Base-by-base conservation (phyloP, 1,140 invertebrate genomes). In the Drosophila serrata region DNA sequence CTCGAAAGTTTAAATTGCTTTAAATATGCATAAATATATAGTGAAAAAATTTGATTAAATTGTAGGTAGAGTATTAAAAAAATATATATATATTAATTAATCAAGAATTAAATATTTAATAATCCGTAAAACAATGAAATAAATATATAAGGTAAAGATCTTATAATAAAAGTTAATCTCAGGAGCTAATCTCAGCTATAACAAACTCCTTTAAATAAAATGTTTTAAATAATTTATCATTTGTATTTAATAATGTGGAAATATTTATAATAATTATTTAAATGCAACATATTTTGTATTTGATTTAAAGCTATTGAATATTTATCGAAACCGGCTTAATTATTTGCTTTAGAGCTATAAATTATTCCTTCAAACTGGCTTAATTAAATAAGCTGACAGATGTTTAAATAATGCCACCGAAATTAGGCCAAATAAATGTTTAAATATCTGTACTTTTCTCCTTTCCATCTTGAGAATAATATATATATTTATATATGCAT, bases 11-110 rank as follows among this genome's bases (percentile, higher is more conserved):
- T 2, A 19, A 33, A 3, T 1, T 31, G 3, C 11, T 15, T 35
- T 33, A 13, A 15, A 51, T 33, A 13, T 13, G 17, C 6, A 19
- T 13, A 51, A 19, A 13, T 13, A 8, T 27, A 5, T 4, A 8
- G 0, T 3, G 12, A 3, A 24, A 13, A 7, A 24, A 15, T 24
- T 15, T 24, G 3, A 15, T n/a, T n/a, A n/a, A 27, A 15, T 8
- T n/a, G 1, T 9, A 9, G 3, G 27, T 2, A 0, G 27, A 27
- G 2, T 8, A 24, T 4, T 4, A 15, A 3, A 19, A 19, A 0
- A 8, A 11, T 8, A 3, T 4, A 9, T 40, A n/a, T n/a, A n/a
- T n/a, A n/a, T n/a, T n/a, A n/a, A n/a, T 40, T 39, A 4, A 15
- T n/a, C 7, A 40, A 19, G 13, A 22, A 22, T 45, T 22, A 13